Conservation (phyloP, 2,797 vertebrate species). For the Megaceryle alcyon region DNA sequence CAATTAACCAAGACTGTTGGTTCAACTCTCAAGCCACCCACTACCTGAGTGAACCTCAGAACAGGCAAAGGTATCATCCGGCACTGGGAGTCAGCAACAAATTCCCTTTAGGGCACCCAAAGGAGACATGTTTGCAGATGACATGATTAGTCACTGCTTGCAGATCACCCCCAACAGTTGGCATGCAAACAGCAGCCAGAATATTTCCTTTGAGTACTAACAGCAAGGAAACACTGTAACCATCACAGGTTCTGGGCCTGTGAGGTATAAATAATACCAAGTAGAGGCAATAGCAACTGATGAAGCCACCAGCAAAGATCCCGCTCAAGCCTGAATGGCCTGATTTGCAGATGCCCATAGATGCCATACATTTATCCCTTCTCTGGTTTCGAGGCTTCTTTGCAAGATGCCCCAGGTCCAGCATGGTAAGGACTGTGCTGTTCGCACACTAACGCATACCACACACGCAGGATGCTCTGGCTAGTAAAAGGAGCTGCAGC, state of each 20-base stretch:
- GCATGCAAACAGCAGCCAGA: neutral
- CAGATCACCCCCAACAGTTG: neutral
- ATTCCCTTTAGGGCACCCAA: neutral
- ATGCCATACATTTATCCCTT: too few species aligned
- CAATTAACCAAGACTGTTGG: neutral
- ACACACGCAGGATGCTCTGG: too few species aligned
- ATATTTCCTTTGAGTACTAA: neutral
- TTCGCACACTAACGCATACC: too few species aligned
- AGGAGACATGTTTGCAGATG: neutral
- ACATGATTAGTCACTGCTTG: neutral
- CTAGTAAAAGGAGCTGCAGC: too few species aligned
- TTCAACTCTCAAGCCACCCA: neutral
- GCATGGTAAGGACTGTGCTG: too few species aligned
- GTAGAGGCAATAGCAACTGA: neutral
- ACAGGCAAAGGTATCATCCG: neutral
- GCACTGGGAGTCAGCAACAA: neutral
- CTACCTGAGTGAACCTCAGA: neutral
- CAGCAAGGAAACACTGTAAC: neutral
- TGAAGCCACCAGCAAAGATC: neutral
- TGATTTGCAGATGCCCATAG: neutral
- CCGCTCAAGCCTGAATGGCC: too few species aligned
- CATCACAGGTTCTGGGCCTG: neutral
- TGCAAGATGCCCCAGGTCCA: too few species aligned
- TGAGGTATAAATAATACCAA: neutral
- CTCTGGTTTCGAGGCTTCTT: too few species aligned